Evolutionary conservation across 2,888 invertebrate species (phyloP).

Genomic region (Cryptus armator): DNA sequence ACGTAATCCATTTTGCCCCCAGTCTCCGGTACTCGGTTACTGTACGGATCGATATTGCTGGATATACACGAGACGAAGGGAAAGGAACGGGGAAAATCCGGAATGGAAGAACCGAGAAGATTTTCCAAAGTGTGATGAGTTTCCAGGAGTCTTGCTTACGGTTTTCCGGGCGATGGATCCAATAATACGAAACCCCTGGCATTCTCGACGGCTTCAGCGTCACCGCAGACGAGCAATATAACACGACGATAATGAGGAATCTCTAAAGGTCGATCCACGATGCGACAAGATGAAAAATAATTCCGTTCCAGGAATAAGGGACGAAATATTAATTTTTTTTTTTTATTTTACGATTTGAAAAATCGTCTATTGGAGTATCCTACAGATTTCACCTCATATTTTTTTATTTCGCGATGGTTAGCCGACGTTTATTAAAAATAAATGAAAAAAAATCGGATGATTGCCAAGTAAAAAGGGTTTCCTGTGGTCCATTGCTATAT

Average conservation of each 20-base stretch:
- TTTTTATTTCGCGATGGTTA: too few species aligned
- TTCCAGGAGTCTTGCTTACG: slow-evolving; percentile 20
- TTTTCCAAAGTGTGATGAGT: slow-evolving; percentile 34
- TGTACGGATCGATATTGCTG: background rate
- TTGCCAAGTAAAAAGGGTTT: background rate
- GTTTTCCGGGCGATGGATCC: slow-evolving; percentile 20
- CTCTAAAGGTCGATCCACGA: background rate
- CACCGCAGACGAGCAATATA: background rate
- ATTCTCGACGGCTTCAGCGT: background rate
- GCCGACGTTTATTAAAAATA: too few species aligned
- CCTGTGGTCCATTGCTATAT: background rate
- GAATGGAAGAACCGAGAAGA: slow-evolving; percentile 18
- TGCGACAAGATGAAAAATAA: background rate
- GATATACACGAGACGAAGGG: slow-evolving; percentile 10
- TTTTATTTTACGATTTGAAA: background rate
- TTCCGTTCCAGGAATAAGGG: background rate
- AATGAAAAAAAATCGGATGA: background rate
- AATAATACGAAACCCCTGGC: slow-evolving; percentile 4
- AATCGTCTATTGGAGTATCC: background rate
- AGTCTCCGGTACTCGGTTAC: background rate
- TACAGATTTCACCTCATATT: too few species aligned
- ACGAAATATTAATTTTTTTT: background rate
- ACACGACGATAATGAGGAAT: slow-evolving; percentile 11
- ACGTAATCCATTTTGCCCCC: background rate
- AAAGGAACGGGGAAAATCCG: slow-evolving; percentile 1